Evolutionary conservation across 2,113 vertebrate genomes (phyloP).

Genomic region (Kryptolebias marmoratus): DNA sequence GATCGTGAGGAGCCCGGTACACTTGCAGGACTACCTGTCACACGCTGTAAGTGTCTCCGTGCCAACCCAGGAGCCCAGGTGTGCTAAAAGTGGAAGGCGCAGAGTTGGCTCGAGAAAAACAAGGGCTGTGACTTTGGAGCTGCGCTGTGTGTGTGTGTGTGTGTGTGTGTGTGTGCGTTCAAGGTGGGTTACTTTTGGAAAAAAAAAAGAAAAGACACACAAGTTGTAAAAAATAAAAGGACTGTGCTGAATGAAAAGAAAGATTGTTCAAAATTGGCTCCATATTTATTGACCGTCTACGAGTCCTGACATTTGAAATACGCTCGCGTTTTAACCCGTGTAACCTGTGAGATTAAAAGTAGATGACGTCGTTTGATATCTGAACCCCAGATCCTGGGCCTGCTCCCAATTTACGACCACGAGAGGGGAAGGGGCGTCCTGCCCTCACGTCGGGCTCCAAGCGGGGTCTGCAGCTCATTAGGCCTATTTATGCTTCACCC

Average conservation of each 20-base stretch:
- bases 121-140: conserved; percentile 10
- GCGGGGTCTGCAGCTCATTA: conserved; percentile 67
- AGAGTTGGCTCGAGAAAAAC: conserved; percentile 43
- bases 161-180: conserved; percentile 19
- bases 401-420: conserved; percentile 47
- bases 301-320: conserved; percentile 34
- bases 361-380: conserved; percentile 62
- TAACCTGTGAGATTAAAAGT: conserved; percentile 27
- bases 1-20: conserved; percentile 65
- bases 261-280: conserved; percentile 45
- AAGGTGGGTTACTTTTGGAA: conserved; percentile 1
- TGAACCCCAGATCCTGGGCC: conserved; percentile 45
- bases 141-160: conserved; percentile 5
- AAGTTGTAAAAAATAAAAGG: conserved; percentile 6
- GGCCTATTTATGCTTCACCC: conserved; percentile 56
- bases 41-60: conserved; percentile 77
- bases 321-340: conserved; percentile 22
- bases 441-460: conserved; percentile 56
- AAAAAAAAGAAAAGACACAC: background rate
- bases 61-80: conserved; percentile 37
- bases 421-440: conserved; percentile 45
- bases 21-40: conserved; percentile 77
- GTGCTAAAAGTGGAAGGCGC: conserved; percentile 42
- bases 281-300: conserved; percentile 34
- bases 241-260: conserved; percentile 41